A percentile compares a stretch with the other conserved stretches of the same genome.
Evolutionary conservation across 2,113 vertebrate species (phyloP).

Genomic region (Cyrtonyx montezumae): DNA sequence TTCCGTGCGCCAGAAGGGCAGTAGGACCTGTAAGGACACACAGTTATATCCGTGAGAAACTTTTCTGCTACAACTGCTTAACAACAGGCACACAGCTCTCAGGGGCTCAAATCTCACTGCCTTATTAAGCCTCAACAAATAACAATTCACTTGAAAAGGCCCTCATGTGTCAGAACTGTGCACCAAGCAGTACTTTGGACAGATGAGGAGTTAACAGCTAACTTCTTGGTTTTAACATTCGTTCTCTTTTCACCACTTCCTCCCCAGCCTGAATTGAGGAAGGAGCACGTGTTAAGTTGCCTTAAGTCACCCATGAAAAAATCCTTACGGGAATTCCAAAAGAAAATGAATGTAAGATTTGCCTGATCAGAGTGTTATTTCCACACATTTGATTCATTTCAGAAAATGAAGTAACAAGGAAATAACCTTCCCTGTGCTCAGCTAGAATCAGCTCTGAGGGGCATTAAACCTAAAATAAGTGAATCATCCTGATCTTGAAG

Average conservation of each 20-base stretch:
- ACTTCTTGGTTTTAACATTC: neutral
- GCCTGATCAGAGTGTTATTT: neutral
- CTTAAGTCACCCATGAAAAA: neutral
- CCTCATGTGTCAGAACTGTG: neutral
- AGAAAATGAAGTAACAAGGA: neutral
- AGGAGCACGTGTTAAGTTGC: neutral
- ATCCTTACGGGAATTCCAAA: constrained; percentile 13
- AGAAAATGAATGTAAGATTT: constrained; percentile 3
- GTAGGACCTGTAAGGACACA: constrained; percentile 86
- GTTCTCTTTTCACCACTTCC: constrained; percentile 10
- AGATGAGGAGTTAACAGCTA: neutral
- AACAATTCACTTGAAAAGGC: neutral
- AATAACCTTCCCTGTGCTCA: neutral
- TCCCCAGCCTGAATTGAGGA: neutral
- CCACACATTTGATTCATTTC: neutral
- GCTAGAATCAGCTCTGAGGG: neutral
- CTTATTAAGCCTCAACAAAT: neutral
- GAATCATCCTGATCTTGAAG: neutral
- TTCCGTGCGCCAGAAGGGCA: constrained; percentile 92
- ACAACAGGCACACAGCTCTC: neutral
- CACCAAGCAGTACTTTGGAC: neutral
- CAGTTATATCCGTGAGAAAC: neutral
- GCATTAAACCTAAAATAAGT: neutral
- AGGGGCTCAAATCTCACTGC: neutral
- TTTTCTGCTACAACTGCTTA: neutral